Percentiles rank a stretch among this genome's conserved stretches.
phyloP scores from a whole-genome alignment of 2,797 vertebrate species.

The Enteromius paludinosus region DNA sequence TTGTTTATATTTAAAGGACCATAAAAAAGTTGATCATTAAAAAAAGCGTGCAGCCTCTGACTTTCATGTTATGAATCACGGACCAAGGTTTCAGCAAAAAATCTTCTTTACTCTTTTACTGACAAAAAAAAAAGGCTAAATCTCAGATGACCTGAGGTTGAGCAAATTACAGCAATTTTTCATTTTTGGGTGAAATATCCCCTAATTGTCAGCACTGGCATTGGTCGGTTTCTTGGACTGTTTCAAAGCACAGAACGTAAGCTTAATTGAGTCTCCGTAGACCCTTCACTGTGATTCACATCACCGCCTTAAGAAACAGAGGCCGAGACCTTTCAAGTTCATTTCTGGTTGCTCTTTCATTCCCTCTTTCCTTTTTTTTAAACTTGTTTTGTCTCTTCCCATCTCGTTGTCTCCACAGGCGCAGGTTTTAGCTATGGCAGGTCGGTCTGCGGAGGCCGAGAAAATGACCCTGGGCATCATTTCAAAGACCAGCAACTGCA shows the following conservation, averaged over 20 bases:
- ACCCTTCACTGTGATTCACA: conserved; percentile 35
- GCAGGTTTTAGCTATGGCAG: conserved; percentile 91
- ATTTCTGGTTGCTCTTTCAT: not conserved
- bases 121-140: not conserved
- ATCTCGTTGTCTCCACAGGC: conserved; percentile 74
- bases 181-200: not conserved
- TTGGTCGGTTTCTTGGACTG: not conserved
- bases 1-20: not conserved
- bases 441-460: conserved; percentile 84
- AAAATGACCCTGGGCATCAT: conserved; percentile 85
- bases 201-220: not conserved
- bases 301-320: not conserved
- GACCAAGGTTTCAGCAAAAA: not conserved
- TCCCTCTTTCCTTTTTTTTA: not conserved
- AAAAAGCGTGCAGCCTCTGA: not conserved
- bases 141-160: not conserved
- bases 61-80: not conserved
- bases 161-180: not conserved
- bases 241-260: not conserved
- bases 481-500: conserved; percentile 79
- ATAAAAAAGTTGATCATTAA: not conserved
- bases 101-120: not conserved
- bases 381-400: not conserved
- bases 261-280: conserved; percentile 42
- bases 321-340: not conserved